These are phyloP conservation scores for Upupa epops DNA, from an alignment of 2,113 vertebrate species.

Conservation along the genomic window DNA sequence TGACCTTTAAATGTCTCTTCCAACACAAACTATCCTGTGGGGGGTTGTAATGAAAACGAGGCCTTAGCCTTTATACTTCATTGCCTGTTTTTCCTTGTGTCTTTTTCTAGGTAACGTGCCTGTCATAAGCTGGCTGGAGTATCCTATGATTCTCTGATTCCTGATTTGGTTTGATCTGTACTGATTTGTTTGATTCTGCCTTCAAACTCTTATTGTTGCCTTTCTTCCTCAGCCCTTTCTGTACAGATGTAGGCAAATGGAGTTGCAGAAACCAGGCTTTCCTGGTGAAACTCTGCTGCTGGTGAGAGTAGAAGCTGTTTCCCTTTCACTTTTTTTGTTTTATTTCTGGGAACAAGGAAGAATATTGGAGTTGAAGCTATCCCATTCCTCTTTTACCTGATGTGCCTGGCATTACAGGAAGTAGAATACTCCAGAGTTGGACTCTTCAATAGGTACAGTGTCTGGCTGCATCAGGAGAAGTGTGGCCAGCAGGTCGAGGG, in stretches of 20 bases:
- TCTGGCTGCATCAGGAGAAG: too few species aligned
- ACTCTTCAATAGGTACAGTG: rapidly evolving
- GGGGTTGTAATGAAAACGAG: too few species aligned
- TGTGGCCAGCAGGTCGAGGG: too few species aligned
- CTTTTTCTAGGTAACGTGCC: not conserved
- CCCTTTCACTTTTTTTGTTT: not conserved
- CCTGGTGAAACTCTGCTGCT: not conserved
- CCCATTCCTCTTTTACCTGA: not conserved
- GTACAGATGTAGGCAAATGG: not conserved
- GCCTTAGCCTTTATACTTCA: not conserved
- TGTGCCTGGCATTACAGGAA: not conserved
- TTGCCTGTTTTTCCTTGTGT: not conserved
- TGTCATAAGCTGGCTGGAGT: not conserved
- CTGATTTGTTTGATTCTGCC: not conserved
- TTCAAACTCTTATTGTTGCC: not conserved
- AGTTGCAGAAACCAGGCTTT: not conserved
- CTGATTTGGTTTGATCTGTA: not conserved
- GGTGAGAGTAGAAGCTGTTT: not conserved
- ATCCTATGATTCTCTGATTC: too few species aligned
- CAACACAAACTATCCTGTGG: too few species aligned
- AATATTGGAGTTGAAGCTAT: not conserved
- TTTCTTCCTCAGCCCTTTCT: not conserved
- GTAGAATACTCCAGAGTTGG: not conserved
- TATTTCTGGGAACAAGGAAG: too few species aligned
- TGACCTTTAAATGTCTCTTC: too few species aligned